Percentiles rank a stretch among this genome's conserved stretches.
Conservation (phyloP, 2,888 invertebrate genomes). For the Erannis defoliaria region DNA sequence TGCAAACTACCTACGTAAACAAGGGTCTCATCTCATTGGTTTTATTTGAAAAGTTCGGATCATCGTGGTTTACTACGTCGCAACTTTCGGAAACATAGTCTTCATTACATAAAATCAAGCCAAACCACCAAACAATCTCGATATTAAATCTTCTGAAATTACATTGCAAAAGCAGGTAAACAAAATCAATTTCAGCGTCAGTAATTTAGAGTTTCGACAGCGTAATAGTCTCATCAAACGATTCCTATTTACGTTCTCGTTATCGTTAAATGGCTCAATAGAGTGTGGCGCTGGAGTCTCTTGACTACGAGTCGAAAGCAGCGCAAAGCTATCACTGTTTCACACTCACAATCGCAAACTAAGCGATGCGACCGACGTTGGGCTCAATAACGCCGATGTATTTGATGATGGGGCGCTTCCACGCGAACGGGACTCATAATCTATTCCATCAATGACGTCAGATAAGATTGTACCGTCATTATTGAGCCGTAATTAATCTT, state of each 20-base stretch:
- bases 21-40: slow-evolving; percentile 72
- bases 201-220: slow-evolving; percentile 30
- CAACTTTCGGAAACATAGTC: slow-evolving; percentile 48
- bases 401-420: slow-evolving; percentile 59
- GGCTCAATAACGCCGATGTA: slow-evolving; percentile 48
- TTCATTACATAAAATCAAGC: slow-evolving; percentile 27
- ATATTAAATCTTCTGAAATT: slow-evolving; percentile 20
- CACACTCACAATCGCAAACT: slow-evolving; percentile 43
- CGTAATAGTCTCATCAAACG: slow-evolving; percentile 37
- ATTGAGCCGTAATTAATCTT: slow-evolving; percentile 79
- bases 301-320: neutral
- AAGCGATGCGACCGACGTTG: slow-evolving; percentile 34
- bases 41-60: slow-evolving; percentile 81
- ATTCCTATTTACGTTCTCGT: slow-evolving; percentile 31
- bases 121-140: slow-evolving; percentile 14
- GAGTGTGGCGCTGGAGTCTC: slow-evolving; percentile 5
- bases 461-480: slow-evolving; percentile 73
- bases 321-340: slow-evolving; percentile 33
- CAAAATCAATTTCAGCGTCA: slow-evolving; percentile 29
- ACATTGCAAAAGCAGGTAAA: slow-evolving; percentile 23
- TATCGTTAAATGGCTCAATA: slow-evolving; percentile 31
- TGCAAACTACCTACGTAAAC: slow-evolving; percentile 72
- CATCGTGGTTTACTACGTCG: slow-evolving; percentile 66
- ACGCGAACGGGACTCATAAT: slow-evolving; percentile 62
- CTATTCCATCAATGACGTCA: slow-evolving; percentile 67